Base-by-base conservation (phyloP, 2,888 invertebrate genomes). In the Aelia acuminata region DNA sequence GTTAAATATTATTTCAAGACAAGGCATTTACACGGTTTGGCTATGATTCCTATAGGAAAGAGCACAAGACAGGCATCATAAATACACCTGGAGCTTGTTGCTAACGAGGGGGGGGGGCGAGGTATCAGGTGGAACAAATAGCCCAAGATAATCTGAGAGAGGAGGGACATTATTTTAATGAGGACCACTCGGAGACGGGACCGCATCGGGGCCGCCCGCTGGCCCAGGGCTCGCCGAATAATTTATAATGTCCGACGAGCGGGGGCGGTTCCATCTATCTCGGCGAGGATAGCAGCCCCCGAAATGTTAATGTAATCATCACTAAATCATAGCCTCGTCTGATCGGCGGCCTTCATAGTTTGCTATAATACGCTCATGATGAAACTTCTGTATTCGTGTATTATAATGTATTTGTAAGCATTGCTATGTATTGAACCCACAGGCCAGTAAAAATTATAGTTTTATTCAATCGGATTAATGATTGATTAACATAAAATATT, bases 291-390 rank as follows among this genome's bases (percentile, higher is more conserved):
- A 80, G 80, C 80, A 43, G 11, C 43, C n/a, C 80, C 43, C 80
- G n/a, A 80, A 80, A 80, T 80, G 80, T 80, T 80, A 80, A 80
- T 80, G 80, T 80, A 80, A 80, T 80, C 80, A 80, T 47, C 80
- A 80, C 43, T 80, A 80, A 80, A 80, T 80, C 80, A 80, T 80
- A 3, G 43, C 80, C 5, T 22, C n/a, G 43, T 70, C 31, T 80
- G 80, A 80, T 80, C 39, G 43, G 3, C 22, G 80, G 13, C n/a
- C 80, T 80, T 80, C 80, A 43, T 43, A 11, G 43, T 47, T 47
- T n/a, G 11, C 80, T 13, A n/a, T n/a, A n/a, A n/a, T n/a, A n/a
- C n/a, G n/a, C n/a, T n/a, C n/a, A n/a, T n/a, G n/a, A n/a, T n/a
- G n/a, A n/a, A n/a, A n/a, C n/a, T n/a, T n/a, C n/a, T n/a, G n/a